These are phyloP conservation scores for Gymnarchus niloticus DNA, from an alignment of 2,113 vertebrate species.

Conservation along the genomic window DNA sequence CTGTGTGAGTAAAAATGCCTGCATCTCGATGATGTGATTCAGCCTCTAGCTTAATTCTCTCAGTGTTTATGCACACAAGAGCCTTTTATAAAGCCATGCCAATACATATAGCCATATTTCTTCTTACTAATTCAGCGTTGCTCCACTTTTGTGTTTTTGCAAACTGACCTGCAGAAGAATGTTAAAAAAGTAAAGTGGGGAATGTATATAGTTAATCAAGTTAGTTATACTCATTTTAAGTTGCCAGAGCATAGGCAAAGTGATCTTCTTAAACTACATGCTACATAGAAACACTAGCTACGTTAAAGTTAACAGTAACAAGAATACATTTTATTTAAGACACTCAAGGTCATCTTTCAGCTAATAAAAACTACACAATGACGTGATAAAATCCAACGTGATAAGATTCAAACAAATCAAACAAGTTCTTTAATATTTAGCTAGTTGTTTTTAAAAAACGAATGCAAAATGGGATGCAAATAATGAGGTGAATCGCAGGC, in stretches of 20 bases:
- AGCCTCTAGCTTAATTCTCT: not conserved
- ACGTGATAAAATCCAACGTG: too few species aligned
- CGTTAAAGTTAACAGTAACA: not conserved
- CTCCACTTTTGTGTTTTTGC: not conserved
- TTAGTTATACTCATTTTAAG: not conserved
- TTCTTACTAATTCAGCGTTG: not conserved
- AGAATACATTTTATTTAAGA: too few species aligned
- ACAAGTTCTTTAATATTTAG: not conserved
- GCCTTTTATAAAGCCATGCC: too few species aligned
- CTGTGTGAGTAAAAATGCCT: slow-evolving; percentile 39
- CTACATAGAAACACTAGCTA: not conserved
- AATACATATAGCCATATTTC: not conserved
- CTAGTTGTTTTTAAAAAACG: not conserved
- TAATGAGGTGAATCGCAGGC: not conserved
- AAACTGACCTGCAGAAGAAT: not conserved
- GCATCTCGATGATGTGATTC: not conserved
- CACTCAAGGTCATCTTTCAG: too few species aligned
- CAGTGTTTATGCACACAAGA: not conserved
- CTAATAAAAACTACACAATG: too few species aligned
- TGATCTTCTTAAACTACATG: not conserved
- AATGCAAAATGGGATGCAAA: not conserved
- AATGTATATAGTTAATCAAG: not conserved
- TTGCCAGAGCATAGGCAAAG: not conserved
- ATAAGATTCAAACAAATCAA: too few species aligned
- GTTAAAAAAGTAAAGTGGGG: not conserved